Percentiles rank a stretch among this genome's conserved stretches.
Conservation (phyloP, 2,113 vertebrate species). For the Tragulus kanchil region DNA sequence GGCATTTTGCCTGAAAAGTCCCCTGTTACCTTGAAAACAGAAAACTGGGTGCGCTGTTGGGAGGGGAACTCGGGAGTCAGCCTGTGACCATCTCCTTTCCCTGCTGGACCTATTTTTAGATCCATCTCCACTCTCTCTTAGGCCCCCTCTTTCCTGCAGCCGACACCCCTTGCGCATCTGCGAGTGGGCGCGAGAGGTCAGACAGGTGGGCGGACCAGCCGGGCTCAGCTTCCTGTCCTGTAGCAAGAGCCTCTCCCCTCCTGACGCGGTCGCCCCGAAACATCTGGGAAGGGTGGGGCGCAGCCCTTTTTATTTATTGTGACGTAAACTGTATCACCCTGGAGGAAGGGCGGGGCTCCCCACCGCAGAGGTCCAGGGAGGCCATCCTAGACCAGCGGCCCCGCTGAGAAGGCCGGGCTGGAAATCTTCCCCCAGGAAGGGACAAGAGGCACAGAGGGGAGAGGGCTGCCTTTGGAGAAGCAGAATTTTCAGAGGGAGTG, state of each 20-base stretch:
- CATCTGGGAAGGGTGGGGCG: not conserved
- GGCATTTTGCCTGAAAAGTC: conserved; percentile 55
- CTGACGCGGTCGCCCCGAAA: not conserved
- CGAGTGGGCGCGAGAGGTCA: conserved; percentile 4
- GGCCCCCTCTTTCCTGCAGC: conserved; percentile 54
- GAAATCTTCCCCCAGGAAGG: not conserved
- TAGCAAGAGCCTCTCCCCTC: not conserved
- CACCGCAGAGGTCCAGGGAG: rapidly evolving
- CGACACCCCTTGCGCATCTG: not conserved
- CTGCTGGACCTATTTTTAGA: conserved; percentile 69
- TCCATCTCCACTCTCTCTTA: not conserved
- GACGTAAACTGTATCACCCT: not conserved
- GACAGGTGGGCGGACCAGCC: not conserved
- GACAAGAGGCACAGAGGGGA: not conserved
- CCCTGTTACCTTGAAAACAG: not conserved
- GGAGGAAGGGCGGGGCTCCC: not conserved
- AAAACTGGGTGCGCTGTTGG: not conserved
- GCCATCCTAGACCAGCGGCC: not conserved
- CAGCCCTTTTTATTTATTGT: not conserved
- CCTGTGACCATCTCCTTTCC: conserved; percentile 63
- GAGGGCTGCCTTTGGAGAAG: conserved; percentile 24
- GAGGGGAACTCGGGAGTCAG: not conserved
- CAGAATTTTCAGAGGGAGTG: not conserved
- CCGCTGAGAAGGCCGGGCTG: not conserved
- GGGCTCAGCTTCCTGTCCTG: not conserved